Percentiles rank a stretch among this genome's conserved stretches.
Conservation (phyloP, 2,113 vertebrate genomes). For the Laticauda laticaudata region DNA sequence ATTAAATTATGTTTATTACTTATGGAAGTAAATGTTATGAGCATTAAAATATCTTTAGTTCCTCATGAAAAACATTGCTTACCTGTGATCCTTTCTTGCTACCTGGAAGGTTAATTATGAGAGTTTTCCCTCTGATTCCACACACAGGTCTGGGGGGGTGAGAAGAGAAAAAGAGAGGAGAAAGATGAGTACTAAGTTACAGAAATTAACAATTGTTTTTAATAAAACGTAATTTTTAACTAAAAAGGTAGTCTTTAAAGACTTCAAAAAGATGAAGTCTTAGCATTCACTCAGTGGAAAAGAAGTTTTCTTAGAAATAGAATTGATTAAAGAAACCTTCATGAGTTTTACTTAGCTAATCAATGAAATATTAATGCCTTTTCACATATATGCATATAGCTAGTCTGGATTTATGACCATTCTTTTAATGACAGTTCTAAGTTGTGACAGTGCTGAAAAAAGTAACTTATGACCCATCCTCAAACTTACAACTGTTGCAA, state of each 20-base stretch:
- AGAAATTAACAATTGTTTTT: neutral
- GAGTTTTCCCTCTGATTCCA: conserved; percentile 98
- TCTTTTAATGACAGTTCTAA: neutral
- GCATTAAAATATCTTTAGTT: neutral
- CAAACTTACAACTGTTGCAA: neutral
- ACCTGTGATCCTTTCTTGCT: conserved; percentile 99
- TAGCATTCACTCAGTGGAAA: neutral
- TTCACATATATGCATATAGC: neutral
- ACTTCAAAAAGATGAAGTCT: neutral
- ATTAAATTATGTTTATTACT: neutral
- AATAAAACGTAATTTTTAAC: neutral
- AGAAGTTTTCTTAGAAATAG: neutral
- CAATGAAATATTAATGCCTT: neutral
- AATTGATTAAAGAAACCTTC: neutral
- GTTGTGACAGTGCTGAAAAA: neutral
- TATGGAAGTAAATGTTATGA: neutral
- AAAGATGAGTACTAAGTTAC: conserved; percentile 41
- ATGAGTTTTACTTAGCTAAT: neutral
- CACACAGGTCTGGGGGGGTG: conserved; percentile 85
- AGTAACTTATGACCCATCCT: neutral
- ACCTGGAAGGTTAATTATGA: conserved; percentile 98
- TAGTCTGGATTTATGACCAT: neutral
- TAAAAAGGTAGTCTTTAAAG: too few relatives aligned
- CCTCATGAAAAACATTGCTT: conserved; percentile 43
- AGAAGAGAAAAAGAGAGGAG: conserved; percentile 64